These are phyloP conservation scores for Felis chaus DNA, from an alignment of 2,113 vertebrate genomes.

Conservation along the genomic window DNA sequence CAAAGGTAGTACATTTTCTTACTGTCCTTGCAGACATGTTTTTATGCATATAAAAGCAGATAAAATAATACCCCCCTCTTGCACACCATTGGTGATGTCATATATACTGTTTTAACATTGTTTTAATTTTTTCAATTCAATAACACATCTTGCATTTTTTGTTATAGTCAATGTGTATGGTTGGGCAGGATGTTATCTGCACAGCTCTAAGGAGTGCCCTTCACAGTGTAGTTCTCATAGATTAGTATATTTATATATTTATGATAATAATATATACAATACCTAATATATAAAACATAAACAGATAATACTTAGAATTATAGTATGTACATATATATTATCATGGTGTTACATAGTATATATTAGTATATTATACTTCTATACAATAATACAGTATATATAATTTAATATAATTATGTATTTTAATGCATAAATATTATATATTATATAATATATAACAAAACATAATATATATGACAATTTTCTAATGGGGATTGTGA, in stretches of 20 bases:
- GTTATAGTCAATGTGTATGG: not conserved
- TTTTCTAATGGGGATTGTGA: not conserved
- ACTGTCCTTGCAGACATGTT: not conserved
- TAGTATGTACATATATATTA: not conserved
- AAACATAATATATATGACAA: not conserved
- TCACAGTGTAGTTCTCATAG: not conserved
- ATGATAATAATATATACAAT: not conserved
- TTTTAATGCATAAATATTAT: not conserved
- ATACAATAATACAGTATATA: not conserved
- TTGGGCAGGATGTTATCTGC: not conserved
- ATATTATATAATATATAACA: not conserved
- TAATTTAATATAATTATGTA: not conserved
- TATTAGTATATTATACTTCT: not conserved
- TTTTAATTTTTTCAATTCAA: not conserved
- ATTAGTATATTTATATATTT: not conserved
- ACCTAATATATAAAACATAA: not conserved
- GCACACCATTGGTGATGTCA: not conserved
- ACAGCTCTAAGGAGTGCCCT: not conserved
- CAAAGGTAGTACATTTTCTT: not conserved
- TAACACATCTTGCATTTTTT: not conserved
- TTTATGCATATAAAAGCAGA: not conserved
- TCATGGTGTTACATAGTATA: not conserved
- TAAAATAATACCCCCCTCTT: not conserved
- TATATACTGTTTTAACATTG: not conserved
- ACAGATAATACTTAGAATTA: not conserved